Evolutionary conservation across 2,888 invertebrate genomes (phyloP), one percentile per base, ranked within the genome.

Genomic region (Aporophyla lueneburgensis): DNA sequence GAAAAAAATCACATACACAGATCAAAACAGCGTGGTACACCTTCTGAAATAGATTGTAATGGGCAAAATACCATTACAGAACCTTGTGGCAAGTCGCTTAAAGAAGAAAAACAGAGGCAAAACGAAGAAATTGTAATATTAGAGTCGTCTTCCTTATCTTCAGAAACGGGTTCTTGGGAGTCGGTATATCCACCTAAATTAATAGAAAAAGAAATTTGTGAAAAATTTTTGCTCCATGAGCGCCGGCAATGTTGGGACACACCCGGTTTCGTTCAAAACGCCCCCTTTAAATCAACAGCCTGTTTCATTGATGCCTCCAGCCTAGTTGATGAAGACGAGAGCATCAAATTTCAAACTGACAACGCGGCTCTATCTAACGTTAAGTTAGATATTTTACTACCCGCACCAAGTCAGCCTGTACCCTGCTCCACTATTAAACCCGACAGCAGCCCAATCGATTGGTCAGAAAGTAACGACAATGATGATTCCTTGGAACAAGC

Each of bases 281-380:
- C 92, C 5, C 89, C 92, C 5, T 89, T 89, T 66, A 95, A 94
- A 88, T 90, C 93, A 40, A 91, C 93, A 4, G 91, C 97, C 78
- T 98, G 98, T 91, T 98, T 98, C 88, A 98, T 98, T 85, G 98
- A 98, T 92, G 98, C 98, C 24, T 97, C 98, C 12, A 97, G 97
- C 90, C 94, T 98, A 82, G 97, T 97, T 40, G 98, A 98, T 91
- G 98, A 98, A 90, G 97, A 98, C 85, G 89, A 93, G 24, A 87
- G 92, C 19, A 91, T 91, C 10, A 81, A 88, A 76, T 76, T 88
- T 74, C 82, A 86, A 69, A 79, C 83, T 69, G 65, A 68, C 24
- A 89, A 76, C 54, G 83, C 87, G 69, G 43, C 70, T 56, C 49
- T 54, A 7, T 58, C 76, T 70, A 80, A 78, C 14, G 59, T 75